Evolutionary conservation across 2,888 invertebrate genomes (phyloP), one percentile per base, ranked within the genome.

Genomic region (Teinopalpus imperialis): DNA sequence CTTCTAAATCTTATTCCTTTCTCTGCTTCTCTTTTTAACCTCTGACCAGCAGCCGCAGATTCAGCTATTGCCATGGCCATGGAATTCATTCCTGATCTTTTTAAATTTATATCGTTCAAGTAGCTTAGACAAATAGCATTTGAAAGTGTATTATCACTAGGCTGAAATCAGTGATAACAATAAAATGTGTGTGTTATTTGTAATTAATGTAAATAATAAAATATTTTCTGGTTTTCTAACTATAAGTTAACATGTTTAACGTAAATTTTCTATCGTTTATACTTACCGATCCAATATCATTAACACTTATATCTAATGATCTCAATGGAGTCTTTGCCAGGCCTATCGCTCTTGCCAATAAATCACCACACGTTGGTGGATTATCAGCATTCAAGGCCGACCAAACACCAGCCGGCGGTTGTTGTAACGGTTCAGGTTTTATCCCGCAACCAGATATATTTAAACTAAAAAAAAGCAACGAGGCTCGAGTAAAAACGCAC

Each of bases 381-480:
- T 74, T 81, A 61, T 82, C 85, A 48, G 82, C 83, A 63, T 73
- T 85, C 2, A 79, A 83, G 6, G 80, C 68, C 3, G 87, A 86
- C 88, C 88, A 89, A n/a, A 88, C 86, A n/a, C 85, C 87, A 46
- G 80, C 68, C 21, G 85, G 87, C 34, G 87, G 69, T 49, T 78
- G 86, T 18, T 63, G 43, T 46, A 89, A 60, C 3, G 81, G 78
- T 10, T 70, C 74, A 10, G 85, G 69, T 39, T 68, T 80, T 41
- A 89, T 88, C 9, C 89, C 87, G 63, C 89, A 89, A 2, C 86
- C 87, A 7, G 89, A 89, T 54, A 89, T 75, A 52, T 88, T 89
- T 43, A 89, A 61, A 14, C 89, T 89, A 49, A n/a, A 69, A 69
- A 43, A 31, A 48, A 23, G 1, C 5, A 9, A n/a, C 4, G 30